Conservation (phyloP, 2,113 vertebrate genomes). For the Oryzias curvinotus region DNA sequence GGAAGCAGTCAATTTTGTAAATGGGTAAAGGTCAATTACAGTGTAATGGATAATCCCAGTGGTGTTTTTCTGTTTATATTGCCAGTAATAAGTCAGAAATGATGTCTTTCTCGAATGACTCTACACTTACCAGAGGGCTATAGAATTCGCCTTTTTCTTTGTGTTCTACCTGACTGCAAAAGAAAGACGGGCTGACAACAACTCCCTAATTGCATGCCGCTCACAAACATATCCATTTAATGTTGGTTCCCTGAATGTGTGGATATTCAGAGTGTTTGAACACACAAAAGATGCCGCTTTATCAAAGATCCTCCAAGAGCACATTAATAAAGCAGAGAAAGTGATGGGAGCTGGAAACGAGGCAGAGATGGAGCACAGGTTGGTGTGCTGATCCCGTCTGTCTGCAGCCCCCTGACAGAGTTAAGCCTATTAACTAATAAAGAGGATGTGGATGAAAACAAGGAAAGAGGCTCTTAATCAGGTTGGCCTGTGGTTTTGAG, state of each 20-base stretch:
- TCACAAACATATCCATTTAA: no score
- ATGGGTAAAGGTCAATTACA: slow-evolving; percentile 66
- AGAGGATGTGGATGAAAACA: slow-evolving; percentile 61
- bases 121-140: slow-evolving; percentile 30
- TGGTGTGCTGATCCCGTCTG: slow-evolving; percentile 52
- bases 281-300: slow-evolving; percentile 1
- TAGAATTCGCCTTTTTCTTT: slow-evolving; percentile 35
- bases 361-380: slow-evolving; percentile 43
- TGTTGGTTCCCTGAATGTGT: background rate
- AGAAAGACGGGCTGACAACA: slow-evolving; percentile 12
- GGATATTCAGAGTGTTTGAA: slow-evolving; percentile 1
- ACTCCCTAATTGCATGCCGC: slow-evolving; percentile 23
- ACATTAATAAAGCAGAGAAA: slow-evolving; percentile 23
- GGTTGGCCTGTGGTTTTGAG: slow-evolving; percentile 56
- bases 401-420: slow-evolving; percentile 43
- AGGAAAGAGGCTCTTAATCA: slow-evolving; percentile 66
- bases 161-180: background rate
- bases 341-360: slow-evolving; percentile 14
- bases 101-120: slow-evolving; percentile 60
- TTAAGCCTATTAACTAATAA: slow-evolving; percentile 72
- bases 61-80: slow-evolving; percentile 66
- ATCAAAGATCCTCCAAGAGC: slow-evolving; percentile 11
- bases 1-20: slow-evolving; percentile 61
- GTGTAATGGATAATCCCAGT: slow-evolving; percentile 55
- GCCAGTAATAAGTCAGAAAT: slow-evolving; percentile 58